A percentile compares a stretch with the other conserved stretches of the same genome.
Evolutionary conservation across 2,797 vertebrate genomes (phyloP).

Genomic region (Iguana delicatissima): DNA sequence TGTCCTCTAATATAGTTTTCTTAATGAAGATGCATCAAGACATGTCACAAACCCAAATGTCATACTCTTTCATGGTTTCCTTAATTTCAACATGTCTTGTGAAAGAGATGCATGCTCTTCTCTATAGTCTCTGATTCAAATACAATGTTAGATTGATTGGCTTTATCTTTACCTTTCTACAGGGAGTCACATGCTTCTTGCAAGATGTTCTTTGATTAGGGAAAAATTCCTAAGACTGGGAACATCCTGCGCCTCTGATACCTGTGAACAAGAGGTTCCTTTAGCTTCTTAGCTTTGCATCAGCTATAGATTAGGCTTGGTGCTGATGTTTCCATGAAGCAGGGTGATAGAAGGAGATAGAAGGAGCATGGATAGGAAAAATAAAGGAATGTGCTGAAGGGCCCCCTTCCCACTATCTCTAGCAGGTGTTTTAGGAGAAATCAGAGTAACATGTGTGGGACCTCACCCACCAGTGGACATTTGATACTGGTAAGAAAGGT

Average conservation of each 20-base stretch:
- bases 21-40: not conserved
- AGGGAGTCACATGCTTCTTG: not conserved
- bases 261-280: not conserved
- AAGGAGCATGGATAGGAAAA: not conserved
- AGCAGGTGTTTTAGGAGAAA: not conserved
- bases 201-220: not conserved
- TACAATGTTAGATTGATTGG: not conserved
- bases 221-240: not conserved
- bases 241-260: not conserved
- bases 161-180: not conserved
- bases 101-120: not conserved
- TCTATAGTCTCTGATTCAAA: not conserved
- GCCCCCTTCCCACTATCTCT: no score
- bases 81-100: not conserved
- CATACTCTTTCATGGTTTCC: not conserved
- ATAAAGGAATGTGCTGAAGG: not conserved
- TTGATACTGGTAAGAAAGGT: not conserved
- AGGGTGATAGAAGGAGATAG: not conserved
- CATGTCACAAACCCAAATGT: not conserved
- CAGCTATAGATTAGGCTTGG: not conserved
- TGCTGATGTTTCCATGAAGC: not conserved
- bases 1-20: no score
- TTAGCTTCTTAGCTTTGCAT: not conserved
- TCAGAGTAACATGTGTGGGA: not conserved
- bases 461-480: not conserved